Evolutionary conservation across 2,888 invertebrate genomes (phyloP), one percentile per base, ranked within the genome.

Genomic region (Himalopsyche kuldschensis): DNA sequence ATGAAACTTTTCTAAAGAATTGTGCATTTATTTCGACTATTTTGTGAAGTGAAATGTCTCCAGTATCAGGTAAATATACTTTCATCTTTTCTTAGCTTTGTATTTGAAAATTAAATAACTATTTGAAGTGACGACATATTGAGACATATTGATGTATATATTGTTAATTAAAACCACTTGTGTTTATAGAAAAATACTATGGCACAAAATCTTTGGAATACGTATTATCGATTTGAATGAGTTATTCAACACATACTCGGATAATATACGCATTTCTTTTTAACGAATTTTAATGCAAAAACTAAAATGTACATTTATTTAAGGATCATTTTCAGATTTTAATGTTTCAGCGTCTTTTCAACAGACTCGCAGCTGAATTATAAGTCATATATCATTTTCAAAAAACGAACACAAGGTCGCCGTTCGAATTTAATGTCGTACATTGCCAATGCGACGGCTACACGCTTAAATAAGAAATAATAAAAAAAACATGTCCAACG

Each of bases 371-470:
- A 11, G 80, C 69, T 76, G 3, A 35, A 35, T 76, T 55, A 20
- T 11, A 1, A 69, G 20, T 69, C 11, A 69, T 27, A 69, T 69
- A 27, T 69, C 69, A 82, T 47, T 82, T 82, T 82, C 31, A 82
- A 82, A 80, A 82, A 79, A 82, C 79, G 35, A 79, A 76, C 63
- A 82, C 82, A 82, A 82, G 82, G 82, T 75, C 82, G 79, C 69
- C 69, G 27, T 32, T 76, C 32, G 79, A 79, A 32, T 76, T 76
- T 69, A 69, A 76, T 76, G 41, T 82, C 47, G 82, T 47, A 82
- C 75, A 46, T 78, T 78, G 79, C 63, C 31, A 75, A 47, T 79
- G 82, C 79, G 79, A 79, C 69, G 82, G 69, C 69, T 27, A 15
- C 15, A 24, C 24, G 27, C 24, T 27, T 15, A 15, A 69, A 69